Base-by-base conservation (phyloP, 2,888 invertebrate species). In the Tanytarsus gracilentus region DNA sequence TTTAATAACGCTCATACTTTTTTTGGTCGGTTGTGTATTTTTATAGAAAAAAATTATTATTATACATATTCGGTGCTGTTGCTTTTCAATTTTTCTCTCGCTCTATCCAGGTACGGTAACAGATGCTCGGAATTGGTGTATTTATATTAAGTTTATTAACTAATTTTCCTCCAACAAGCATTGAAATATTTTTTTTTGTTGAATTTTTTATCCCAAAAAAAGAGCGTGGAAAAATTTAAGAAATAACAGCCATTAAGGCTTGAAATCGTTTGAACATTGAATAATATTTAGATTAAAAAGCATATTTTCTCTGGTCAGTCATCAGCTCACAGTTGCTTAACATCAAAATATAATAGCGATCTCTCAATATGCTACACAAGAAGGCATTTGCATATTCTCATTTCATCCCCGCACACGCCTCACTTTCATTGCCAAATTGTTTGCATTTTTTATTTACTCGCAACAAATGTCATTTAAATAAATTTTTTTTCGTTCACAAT, bases 61-160 rank as follows among this genome's bases (percentile, higher is more conserved):
- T 36, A 30, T 30, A 3, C 14, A 14, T 36, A 14, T 36, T 36
- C 16, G 36, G n/a, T 36, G 36, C n/a, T 36, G 36, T 44, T 44
- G 44, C 23, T 44, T 44, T 44, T 18, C 44, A n/a, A 18, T 44
- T 11, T 44, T 11, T 40, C 16, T 44, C 18, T 44, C 11, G 18
- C 16, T 1, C n/a, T n/a, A n/a, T n/a, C n/a, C n/a, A n/a, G n/a
- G n/a, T n/a, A n/a, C n/a, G n/a, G n/a, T 58, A 58, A 58, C 58
- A 58, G 58, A 58, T 58, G 58, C 48, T 30, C 4, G 14, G 48
- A 58, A 58, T 44, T 58, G 58, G 21, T 44, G 25, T 58, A 58
- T 58, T 58, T 58, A 58, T 58, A 40, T 48, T 48, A 58, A 58
- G 58, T 58, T 58, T 58, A 58, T 58, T 58, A 58, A 58, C 58